These are phyloP conservation scores for Parapsyche elsis DNA, from an alignment of 1,140 invertebrate genomes.

Conservation along the genomic window DNA sequence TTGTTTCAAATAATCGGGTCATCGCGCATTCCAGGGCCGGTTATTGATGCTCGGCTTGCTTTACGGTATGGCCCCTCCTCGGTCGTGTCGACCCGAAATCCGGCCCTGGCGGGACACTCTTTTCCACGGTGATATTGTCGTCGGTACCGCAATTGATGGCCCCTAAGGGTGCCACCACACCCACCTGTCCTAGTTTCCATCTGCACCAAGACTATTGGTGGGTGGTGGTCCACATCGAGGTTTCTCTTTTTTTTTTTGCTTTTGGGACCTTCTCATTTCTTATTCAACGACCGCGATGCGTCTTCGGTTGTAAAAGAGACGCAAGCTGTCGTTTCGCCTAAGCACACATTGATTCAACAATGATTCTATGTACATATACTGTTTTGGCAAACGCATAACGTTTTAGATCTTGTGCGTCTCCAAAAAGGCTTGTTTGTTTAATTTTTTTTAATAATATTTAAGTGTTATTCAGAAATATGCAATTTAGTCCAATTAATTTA, in stretches of 20 bases:
- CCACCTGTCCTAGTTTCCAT: not conserved
- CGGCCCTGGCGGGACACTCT: not conserved
- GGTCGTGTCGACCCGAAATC: not conserved
- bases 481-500: no score
- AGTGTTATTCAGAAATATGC: no score
- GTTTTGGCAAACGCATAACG: not conserved
- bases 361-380: not conserved
- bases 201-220: not conserved
- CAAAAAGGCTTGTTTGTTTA: no score
- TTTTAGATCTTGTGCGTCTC: not conserved
- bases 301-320: conserved; percentile 26
- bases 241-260: not conserved
- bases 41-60: not conserved
- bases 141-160: conserved; percentile 7
- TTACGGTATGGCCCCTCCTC: conserved; percentile 12
- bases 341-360: conserved; percentile 6
- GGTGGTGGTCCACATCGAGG: not conserved
- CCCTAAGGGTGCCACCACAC: not conserved
- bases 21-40: conserved; percentile 41
- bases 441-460: no score
- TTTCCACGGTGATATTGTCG: not conserved
- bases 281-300: conserved; percentile 31
- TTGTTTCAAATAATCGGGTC: conserved; percentile 55
- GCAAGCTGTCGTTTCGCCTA: conserved; percentile 25
- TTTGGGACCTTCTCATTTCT: conserved; percentile 7